Base-by-base conservation (phyloP, 2,113 vertebrate genomes). In the Gasterosteus nipponicus region DNA sequence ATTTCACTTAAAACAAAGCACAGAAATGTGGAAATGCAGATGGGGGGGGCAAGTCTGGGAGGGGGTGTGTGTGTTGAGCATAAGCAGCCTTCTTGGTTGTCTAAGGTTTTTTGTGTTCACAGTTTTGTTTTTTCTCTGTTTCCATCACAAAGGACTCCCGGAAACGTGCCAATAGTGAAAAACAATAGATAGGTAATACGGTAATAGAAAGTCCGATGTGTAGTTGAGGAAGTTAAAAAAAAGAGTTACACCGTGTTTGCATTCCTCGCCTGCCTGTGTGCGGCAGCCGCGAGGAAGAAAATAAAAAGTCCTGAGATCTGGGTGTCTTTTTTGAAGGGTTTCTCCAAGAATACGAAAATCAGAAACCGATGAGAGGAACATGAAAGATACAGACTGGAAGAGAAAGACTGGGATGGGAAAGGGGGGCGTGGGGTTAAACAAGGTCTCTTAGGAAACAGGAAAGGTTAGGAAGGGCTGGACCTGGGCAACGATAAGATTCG, bases 401-500 rank as follows among this genome's bases (percentile, higher is more conserved):
- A 89, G 77, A 74, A 76, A n/a, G 71, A 66, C 33, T 57, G 49
- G 63, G 38, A 2, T 16, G 64, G 46, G 61, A 26, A 49, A 33
- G 57, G 49, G 64, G 31, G 2, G 19, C 57, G 46, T 54, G 33
- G 49, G 42, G 63, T 81, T 78, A 44, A 73, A 78, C 16, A 10
- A 88, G 88, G 90, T 88, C 53, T 41, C 87, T 59, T 10, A 67
- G 79, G 79, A 75, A 82, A 83, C 47, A 86, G 94, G 91, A 82
- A 62, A 89, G 46, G 95, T 97, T 98, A 99, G 95, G 97, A 99
- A 66, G 97, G 97, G 71, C 94, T 97, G 12, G 97, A 95, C 89
- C 97, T 93, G 59, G 97, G 96, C 90, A 99, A 92, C 56, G 96
- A 95, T 86, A 98, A 94, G 73, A 98, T 96, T 14, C 96, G 93